phyloP scores from a whole-genome alignment of 2,797 vertebrate genomes.

The Streptopelia turtur region DNA sequence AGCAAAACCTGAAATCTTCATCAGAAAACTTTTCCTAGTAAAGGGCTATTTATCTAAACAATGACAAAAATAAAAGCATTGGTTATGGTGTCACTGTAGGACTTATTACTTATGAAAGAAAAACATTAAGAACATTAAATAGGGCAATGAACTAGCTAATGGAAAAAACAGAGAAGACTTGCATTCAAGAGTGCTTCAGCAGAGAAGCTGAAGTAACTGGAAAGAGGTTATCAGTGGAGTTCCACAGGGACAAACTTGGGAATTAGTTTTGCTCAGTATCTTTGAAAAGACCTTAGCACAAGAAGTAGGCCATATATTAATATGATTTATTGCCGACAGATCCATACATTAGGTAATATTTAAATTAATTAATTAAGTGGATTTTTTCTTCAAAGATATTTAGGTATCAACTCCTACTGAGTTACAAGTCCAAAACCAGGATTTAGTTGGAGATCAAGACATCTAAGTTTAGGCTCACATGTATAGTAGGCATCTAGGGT shows the following conservation, averaged over 20 bases:
- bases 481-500: neutral
- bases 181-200: neutral
- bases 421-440: neutral
- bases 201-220: neutral
- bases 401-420: neutral
- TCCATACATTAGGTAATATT: neutral
- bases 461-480: neutral
- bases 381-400: neutral
- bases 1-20: neutral
- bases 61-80: neutral
- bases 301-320: neutral
- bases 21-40: neutral
- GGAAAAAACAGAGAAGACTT: neutral
- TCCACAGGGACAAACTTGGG: constrained; percentile 1
- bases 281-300: constrained; percentile 27
- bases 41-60: neutral
- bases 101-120: neutral
- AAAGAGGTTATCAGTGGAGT: constrained; percentile 2
- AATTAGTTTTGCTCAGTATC: neutral
- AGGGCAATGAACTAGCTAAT: neutral
- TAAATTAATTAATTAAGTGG: no score
- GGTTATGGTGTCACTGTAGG: neutral
- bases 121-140: neutral
- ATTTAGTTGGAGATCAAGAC: neutral
- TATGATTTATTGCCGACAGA: neutral